Percentiles rank a stretch among this genome's conserved stretches.
phyloP scores from a whole-genome alignment of 2,888 invertebrate genomes.

The Callimorpha dominula region DNA sequence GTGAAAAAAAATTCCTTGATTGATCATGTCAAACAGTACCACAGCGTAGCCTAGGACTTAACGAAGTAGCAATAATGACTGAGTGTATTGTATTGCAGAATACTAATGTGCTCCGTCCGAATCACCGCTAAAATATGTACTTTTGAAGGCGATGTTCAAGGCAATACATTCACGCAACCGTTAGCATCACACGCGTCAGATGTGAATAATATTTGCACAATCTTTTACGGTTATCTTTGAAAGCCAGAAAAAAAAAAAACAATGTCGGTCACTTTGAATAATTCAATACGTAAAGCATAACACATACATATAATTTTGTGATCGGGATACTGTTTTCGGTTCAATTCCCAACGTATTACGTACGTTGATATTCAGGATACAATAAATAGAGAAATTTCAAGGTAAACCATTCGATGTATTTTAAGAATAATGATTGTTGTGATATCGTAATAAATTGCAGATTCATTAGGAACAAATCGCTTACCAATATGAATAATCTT shows the following conservation, averaged over 20 bases:
- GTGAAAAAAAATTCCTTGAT: not conserved
- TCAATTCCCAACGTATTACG: conserved; percentile 25
- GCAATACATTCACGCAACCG: conserved; percentile 35
- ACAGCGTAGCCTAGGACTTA: conserved; percentile 24
- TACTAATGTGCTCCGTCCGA: conserved; percentile 33
- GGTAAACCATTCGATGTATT: conserved; percentile 24
- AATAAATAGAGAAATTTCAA: conserved; percentile 34
- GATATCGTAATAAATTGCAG: conserved; percentile 11
- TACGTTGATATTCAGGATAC: conserved; percentile 38
- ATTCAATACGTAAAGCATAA: conserved; percentile 48
- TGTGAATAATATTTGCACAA: conserved; percentile 21
- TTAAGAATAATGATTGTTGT: conserved; percentile 19
- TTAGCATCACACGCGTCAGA: conserved; percentile 35
- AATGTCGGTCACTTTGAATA: conserved; percentile 54
- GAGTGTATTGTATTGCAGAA: conserved; percentile 31
- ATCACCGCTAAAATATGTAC: conserved; percentile 31
- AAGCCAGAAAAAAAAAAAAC: conserved; percentile 33
- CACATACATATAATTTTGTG: conserved; percentile 32
- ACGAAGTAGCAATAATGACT: conserved; percentile 34
- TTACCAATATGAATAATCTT: conserved; percentile 11
- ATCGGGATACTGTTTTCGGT: conserved; percentile 49
- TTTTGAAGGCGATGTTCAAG: conserved; percentile 43
- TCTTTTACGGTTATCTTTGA: conserved; percentile 43
- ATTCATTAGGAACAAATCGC: conserved; percentile 9
- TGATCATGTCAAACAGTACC: conserved; percentile 22